These are phyloP conservation scores for Xiphorhynchus elegans DNA, from an alignment of 2,113 vertebrate species.

Conservation along the genomic window DNA sequence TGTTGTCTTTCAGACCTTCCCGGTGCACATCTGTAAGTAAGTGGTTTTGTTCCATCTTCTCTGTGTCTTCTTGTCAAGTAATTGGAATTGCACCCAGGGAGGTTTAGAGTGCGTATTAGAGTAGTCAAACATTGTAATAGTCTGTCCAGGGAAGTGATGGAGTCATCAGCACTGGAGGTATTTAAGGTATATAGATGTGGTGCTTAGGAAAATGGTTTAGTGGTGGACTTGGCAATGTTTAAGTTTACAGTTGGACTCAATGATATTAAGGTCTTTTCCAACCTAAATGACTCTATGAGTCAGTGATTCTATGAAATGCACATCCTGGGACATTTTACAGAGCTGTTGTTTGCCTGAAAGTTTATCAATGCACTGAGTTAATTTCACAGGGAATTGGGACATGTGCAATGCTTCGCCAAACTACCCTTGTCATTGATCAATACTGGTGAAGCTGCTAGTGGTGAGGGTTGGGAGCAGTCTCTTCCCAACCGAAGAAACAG, in stretches of 20 bases:
- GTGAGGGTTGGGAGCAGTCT: not conserved
- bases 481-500: not conserved
- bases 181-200: not conserved
- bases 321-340: not conserved
- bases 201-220: not conserved
- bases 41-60: not conserved
- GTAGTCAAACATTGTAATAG: not conserved
- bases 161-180: not conserved
- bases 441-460: not conserved
- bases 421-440: not conserved
- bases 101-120: not conserved
- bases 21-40: accelerated
- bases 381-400: not conserved
- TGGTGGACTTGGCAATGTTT: not conserved
- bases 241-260: not conserved
- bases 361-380: not conserved
- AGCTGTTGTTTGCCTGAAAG: not conserved
- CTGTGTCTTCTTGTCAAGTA: accelerated
- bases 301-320: not conserved
- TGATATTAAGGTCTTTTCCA: not conserved
- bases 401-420: not conserved
- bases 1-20: not conserved
- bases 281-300: not conserved
- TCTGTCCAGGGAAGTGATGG: not conserved
- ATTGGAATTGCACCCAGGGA: not conserved